Conservation (phyloP, 2,888 invertebrate species). For the Scelioninae gen. 1 region DNA sequence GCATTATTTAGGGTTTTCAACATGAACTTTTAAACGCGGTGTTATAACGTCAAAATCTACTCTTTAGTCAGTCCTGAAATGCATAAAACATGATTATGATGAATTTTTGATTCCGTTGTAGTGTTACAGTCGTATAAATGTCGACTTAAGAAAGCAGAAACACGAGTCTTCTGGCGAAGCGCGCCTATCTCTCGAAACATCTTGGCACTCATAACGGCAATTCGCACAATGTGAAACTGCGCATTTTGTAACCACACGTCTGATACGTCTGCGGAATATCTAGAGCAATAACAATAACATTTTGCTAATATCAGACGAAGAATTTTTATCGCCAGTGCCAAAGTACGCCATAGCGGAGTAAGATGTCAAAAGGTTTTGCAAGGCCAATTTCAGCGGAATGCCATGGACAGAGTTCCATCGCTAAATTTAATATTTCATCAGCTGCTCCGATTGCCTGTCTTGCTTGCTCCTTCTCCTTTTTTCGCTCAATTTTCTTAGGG, state of each 20-base stretch:
- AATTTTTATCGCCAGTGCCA: slow-evolving; percentile 24
- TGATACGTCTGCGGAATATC: background rate
- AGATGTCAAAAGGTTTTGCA: slow-evolving; percentile 36
- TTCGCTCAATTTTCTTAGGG: slow-evolving; percentile 1
- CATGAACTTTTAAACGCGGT: background rate
- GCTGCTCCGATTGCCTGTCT: slow-evolving; percentile 1
- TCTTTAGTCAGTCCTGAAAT: no score
- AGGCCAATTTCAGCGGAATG: slow-evolving; percentile 29
- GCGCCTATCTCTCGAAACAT: slow-evolving; percentile 1
- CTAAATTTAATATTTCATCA: slow-evolving; percentile 47
- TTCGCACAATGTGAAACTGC: background rate
- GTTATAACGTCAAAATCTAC: background rate
- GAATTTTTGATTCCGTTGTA: background rate
- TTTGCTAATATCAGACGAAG: slow-evolving; percentile 21
- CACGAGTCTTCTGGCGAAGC: background rate
- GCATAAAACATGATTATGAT: background rate
- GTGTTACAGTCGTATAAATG: slow-evolving; percentile 1
- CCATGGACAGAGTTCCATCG: slow-evolving; percentile 19
- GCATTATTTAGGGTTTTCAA: no score
- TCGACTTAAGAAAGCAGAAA: slow-evolving; percentile 1
- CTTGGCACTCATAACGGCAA: slow-evolving; percentile 1
- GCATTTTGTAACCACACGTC: background rate
- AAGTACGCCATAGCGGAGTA: background rate
- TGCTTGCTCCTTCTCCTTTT: background rate
- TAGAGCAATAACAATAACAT: slow-evolving; percentile 13